A percentile compares a stretch with the other conserved stretches of the same genome.
phyloP scores from a whole-genome alignment of 2,888 invertebrate genomes.

The Oligia fasciuncula region DNA sequence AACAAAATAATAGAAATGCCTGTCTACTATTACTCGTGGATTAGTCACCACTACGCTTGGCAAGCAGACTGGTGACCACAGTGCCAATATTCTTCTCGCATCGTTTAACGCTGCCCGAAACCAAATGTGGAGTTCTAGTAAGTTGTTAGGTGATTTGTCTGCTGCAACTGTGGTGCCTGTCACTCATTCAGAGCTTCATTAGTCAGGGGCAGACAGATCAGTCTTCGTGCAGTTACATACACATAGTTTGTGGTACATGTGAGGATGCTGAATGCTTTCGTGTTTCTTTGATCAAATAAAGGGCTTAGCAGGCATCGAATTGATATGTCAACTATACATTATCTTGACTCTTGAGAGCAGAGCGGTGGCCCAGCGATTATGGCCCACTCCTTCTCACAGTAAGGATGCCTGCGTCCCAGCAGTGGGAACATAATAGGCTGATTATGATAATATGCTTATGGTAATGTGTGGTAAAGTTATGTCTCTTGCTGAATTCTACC shows the following conservation, averaged over 20 bases:
- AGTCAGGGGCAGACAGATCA: constrained; percentile 6
- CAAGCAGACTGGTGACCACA: constrained; percentile 21
- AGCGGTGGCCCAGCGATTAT: neutral
- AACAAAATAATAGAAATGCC: constrained; percentile 25
- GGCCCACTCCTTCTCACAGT: neutral
- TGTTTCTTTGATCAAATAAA: neutral
- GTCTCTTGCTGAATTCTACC: constrained; percentile 19
- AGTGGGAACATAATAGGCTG: neutral
- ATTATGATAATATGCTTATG: neutral
- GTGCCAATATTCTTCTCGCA: constrained; percentile 48
- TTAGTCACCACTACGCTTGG: constrained; percentile 50
- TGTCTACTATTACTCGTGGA: constrained; percentile 20
- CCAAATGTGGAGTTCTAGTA: constrained; percentile 23
- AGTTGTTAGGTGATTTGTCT: constrained; percentile 18
- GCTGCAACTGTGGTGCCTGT: neutral
- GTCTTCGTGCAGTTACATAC: neutral
- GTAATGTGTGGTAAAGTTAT: neutral
- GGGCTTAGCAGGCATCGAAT: neutral
- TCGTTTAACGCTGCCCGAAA: constrained; percentile 24
- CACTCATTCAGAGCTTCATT: neutral
- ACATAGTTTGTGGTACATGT: neutral
- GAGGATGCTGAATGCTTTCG: neutral
- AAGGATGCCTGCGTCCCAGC: neutral
- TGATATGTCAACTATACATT: neutral
- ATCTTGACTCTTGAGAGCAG: neutral